A percentile compares a stretch with the other conserved stretches of the same genome.
Conservation (phyloP, 1,140 invertebrate genomes). For the Eumaeus atala region DNA sequence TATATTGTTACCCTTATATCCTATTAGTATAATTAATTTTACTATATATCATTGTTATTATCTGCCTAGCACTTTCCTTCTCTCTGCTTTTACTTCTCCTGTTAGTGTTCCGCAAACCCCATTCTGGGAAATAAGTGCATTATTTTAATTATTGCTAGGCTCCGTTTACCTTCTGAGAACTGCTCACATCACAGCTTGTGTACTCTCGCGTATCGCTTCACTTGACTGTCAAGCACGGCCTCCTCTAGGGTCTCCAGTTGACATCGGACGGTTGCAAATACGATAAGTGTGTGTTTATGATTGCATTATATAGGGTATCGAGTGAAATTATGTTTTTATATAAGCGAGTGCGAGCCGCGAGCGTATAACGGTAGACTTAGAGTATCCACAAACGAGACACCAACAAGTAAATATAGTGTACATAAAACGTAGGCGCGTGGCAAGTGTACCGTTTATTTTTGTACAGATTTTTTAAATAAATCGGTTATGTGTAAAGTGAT, state of each 20-base stretch:
- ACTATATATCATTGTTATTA: too few relatives aligned
- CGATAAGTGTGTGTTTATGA: slow-evolving; percentile 6
- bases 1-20: too few relatives aligned
- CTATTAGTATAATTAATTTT: too few relatives aligned
- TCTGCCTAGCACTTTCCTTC: too few relatives aligned
- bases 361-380: slow-evolving; percentile 1
- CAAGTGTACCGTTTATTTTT: slow-evolving; percentile 53
- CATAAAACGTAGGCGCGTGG: slow-evolving; percentile 24
- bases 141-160: too few relatives aligned
- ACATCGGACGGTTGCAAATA: not conserved
- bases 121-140: too few relatives aligned
- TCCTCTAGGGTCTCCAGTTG: slow-evolving; percentile 1
- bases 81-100: too few relatives aligned
- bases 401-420: slow-evolving; percentile 36
- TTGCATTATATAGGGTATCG: slow-evolving; percentile 6
- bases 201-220: too few relatives aligned
- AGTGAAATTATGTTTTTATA: slow-evolving; percentile 4
- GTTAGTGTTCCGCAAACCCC: too few relatives aligned
- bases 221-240: too few relatives aligned
- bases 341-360: not conserved
- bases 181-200: too few relatives aligned
- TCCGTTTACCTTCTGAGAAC: too few relatives aligned
- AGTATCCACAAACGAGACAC: slow-evolving; percentile 35
- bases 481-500: slow-evolving; percentile 45
- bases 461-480: slow-evolving; percentile 39